phyloP scores from a whole-genome alignment of 1,140 invertebrate species.

The Portunus trituberculatus region DNA sequence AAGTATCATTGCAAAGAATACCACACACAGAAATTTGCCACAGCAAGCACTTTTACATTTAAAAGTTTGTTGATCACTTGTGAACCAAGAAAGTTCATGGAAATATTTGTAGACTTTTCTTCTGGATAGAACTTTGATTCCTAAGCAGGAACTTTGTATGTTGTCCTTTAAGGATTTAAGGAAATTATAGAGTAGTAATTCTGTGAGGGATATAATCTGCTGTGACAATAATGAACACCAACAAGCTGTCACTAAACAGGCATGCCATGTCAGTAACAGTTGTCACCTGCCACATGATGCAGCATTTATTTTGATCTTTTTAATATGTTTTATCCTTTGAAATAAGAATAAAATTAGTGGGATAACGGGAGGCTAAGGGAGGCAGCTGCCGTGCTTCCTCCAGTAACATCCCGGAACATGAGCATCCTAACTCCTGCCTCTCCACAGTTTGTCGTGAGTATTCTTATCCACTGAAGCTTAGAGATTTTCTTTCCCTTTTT shows the following conservation, averaged over 20 bases:
- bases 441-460: slow-evolving; percentile 18
- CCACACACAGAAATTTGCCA: no score
- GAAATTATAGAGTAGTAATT: no score
- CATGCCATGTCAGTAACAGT: not conserved
- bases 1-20: no score
- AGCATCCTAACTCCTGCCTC: not conserved
- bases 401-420: not conserved
- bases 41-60: not conserved
- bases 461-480: not conserved
- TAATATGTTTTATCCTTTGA: not conserved
- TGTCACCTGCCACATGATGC: not conserved
- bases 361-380: not conserved
- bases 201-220: no score
- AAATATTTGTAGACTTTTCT: no score
- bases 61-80: not conserved
- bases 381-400: not conserved
- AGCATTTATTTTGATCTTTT: not conserved
- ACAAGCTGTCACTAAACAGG: no score
- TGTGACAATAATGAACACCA: no score
- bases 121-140: no score
- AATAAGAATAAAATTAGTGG: slow-evolving; percentile 12
- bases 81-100: no score
- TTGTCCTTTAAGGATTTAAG: no score
- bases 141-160: no score
- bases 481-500: not conserved